Percentiles rank a stretch among this genome's conserved stretches.
Evolutionary conservation across 2,888 invertebrate species (phyloP).

Genomic region (Anorthoa munda): DNA sequence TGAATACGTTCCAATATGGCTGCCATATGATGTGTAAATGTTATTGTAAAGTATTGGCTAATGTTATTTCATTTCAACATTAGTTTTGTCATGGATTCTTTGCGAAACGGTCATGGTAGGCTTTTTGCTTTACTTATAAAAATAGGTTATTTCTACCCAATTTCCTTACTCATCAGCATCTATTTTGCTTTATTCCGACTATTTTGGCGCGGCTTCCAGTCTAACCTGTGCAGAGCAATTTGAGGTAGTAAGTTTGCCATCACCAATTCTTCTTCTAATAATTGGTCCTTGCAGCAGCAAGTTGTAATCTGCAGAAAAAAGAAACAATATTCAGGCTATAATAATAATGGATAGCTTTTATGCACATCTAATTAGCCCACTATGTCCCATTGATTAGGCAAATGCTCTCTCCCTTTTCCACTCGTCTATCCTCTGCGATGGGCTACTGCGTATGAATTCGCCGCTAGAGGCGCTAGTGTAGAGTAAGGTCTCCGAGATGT

Average conservation of each 20-base stretch:
- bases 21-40: constrained; percentile 36
- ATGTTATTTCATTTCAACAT: constrained; percentile 40
- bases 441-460: no score
- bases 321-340: no score
- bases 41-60: constrained; percentile 40
- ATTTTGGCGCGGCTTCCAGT: neutral
- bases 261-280: no score
- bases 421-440: no score
- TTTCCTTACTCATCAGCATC: neutral
- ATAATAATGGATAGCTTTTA: neutral
- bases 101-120: neutral
- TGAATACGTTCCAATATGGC: constrained; percentile 32
- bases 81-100: constrained; percentile 29
- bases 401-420: neutral
- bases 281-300: no score
- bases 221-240: neutral
- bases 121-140: neutral
- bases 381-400: neutral
- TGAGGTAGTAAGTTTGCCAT: no score
- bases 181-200: neutral
- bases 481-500: no score
- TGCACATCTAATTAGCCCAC: neutral
- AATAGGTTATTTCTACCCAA: neutral
- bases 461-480: no score
- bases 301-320: no score